These are phyloP conservation scores for Zaprionus inermis DNA, from an alignment of 1,140 invertebrate species.

Conservation along the genomic window DNA sequence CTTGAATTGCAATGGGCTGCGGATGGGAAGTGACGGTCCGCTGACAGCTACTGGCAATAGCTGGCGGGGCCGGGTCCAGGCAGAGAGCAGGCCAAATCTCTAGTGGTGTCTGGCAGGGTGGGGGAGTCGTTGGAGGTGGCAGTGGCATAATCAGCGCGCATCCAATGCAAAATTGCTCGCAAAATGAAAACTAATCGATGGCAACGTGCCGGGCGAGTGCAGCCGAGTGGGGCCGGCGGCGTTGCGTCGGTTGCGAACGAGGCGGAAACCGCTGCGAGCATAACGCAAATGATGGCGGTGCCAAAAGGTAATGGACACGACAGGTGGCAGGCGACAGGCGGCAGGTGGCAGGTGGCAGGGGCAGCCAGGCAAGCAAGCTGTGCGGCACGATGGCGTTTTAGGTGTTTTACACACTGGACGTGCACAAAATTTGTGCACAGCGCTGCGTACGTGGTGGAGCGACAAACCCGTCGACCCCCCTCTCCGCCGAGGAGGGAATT, in stretches of 20 bases:
- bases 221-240: too few species aligned
- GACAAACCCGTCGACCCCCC: constrained; percentile 7
- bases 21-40: constrained; percentile 15
- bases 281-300: constrained; percentile 37
- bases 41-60: constrained; percentile 35
- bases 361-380: too few species aligned
- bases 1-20: constrained; percentile 10
- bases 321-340: neutral
- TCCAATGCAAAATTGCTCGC: constrained; percentile 73
- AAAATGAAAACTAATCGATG: constrained; percentile 82
- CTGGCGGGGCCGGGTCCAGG: neutral
- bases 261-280: constrained; percentile 42
- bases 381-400: constrained; percentile 66
- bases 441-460: constrained; percentile 56
- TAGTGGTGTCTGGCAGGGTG: neutral
- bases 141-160: constrained; percentile 71
- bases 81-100: constrained; percentile 23
- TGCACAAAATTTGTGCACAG: constrained; percentile 76
- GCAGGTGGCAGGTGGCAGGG: neutral
- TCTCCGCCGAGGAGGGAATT: neutral
- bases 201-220: constrained; percentile 33
- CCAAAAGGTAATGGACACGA: constrained; percentile 13
- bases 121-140: too few species aligned
- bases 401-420: constrained; percentile 81
- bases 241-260: neutral